Conservation (phyloP, 1,140 invertebrate species). For the Drosophila eugracilis region DNA sequence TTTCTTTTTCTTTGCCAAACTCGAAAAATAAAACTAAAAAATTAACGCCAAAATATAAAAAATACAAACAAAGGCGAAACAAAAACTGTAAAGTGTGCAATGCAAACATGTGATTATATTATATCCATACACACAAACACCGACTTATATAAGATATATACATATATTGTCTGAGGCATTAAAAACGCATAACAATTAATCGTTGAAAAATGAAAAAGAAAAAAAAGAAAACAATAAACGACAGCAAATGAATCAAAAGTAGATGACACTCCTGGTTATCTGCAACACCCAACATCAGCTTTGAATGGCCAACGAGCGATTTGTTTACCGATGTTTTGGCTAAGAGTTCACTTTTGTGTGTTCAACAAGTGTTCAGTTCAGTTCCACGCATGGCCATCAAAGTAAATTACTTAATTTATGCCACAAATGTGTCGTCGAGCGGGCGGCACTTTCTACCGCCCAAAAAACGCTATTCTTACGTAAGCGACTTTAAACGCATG, state of each 20-base stretch:
- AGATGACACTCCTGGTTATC: conserved; percentile 29
- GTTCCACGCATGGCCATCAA: conserved; percentile 42
- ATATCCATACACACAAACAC: conserved; percentile 11
- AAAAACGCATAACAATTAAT: conserved; percentile 79
- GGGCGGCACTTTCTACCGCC: conserved; percentile 68
- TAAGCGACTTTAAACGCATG: conserved; percentile 70
- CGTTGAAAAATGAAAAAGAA: too few species aligned
- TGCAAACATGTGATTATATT: conserved; percentile 68
- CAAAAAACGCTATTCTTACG: conserved; percentile 55
- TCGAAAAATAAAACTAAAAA: conserved; percentile 56
- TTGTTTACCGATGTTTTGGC: conserved; percentile 1
- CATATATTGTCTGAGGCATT: conserved; percentile 43
- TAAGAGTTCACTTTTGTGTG: conserved; percentile 1
- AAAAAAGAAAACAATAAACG: conserved; percentile 53
- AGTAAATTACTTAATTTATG: conserved; percentile 76
- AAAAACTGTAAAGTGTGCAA: conserved; percentile 67
- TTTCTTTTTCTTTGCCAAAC: conserved; percentile 65
- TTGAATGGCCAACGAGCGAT: conserved; percentile 17
- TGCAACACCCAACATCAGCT: conserved; percentile 2
- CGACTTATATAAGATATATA: conserved; percentile 58
- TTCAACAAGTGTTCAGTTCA: conserved; percentile 13
- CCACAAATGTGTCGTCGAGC: conserved; percentile 59
- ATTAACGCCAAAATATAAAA: conserved; percentile 56
- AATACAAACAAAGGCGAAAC: conserved; percentile 60
- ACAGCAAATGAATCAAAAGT: conserved; percentile 71